phyloP scores from a whole-genome alignment of 2,113 vertebrate species.

The Rhadina sibilatrix region DNA sequence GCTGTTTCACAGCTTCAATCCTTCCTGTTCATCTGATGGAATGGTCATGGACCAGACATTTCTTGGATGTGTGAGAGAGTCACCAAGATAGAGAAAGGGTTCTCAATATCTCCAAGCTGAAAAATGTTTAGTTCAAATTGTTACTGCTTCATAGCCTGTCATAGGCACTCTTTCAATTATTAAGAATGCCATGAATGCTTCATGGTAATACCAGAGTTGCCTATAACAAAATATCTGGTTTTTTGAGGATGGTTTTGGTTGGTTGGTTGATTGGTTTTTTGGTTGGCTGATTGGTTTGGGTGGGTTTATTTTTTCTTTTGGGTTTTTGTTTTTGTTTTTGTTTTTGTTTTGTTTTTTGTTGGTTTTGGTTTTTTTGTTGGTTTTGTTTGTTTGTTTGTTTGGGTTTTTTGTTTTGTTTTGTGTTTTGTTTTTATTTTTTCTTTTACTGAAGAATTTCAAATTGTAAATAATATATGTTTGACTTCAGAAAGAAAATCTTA shows the following conservation, averaged over 20 bases:
- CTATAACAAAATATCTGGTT: background rate
- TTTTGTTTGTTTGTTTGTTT: too few relatives aligned
- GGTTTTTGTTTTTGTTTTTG: too few relatives aligned
- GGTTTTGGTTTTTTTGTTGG: too few relatives aligned
- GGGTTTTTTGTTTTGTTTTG: too few relatives aligned
- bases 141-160: background rate
- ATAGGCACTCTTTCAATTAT: background rate
- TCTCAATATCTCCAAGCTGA: background rate
- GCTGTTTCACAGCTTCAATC: background rate
- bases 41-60: background rate
- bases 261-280: background rate
- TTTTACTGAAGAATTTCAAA: background rate
- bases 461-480: fast-evolving
- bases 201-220: background rate
- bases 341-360: background rate
- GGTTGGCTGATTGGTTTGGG: background rate
- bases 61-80: background rate
- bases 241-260: background rate
- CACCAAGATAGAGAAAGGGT: background rate
- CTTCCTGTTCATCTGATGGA: background rate
- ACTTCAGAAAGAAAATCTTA: background rate
- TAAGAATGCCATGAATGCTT: background rate
- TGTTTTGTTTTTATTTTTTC: background rate
- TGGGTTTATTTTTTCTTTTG: background rate
- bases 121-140: background rate